phyloP scores from a whole-genome alignment of 2,888 invertebrate genomes.

The Sphinx pinastri region DNA sequence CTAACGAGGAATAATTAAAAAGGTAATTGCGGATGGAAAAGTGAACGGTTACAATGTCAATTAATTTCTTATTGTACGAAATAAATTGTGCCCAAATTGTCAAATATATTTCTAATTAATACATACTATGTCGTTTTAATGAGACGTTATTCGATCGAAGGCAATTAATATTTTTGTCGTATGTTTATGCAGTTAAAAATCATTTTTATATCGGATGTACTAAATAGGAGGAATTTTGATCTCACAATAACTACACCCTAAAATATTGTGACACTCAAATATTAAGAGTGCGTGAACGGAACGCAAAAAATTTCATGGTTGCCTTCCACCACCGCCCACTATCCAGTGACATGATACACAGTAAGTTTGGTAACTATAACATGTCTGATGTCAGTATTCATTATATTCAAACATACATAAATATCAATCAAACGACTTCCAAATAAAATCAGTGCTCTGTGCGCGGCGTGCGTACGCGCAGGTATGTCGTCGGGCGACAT shows the following conservation, averaged over 20 bases:
- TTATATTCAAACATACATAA: neutral
- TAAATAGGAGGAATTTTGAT: no score
- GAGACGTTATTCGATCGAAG: neutral
- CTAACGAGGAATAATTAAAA: slow-evolving; percentile 11
- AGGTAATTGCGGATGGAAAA: slow-evolving; percentile 10
- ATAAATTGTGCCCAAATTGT: neutral
- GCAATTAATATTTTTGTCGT: no score
- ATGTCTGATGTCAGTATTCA: no score
- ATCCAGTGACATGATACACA: neutral
- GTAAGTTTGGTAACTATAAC: no score
- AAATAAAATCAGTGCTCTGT: neutral
- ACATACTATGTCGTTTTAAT: neutral
- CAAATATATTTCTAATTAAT: neutral
- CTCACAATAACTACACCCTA: neutral
- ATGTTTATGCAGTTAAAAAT: no score
- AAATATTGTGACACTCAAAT: no score
- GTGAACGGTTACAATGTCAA: slow-evolving; percentile 10
- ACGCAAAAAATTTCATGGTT: no score
- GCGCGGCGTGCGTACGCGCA: neutral
- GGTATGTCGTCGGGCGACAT: slow-evolving; percentile 8
- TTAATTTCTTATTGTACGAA: slow-evolving; percentile 11
- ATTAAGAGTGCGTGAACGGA: no score
- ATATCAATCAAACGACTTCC: slow-evolving; percentile 5
- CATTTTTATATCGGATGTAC: neutral
- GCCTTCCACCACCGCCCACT: neutral